Conservation (phyloP, 2,113 vertebrate species). For the Heliornis fulica region DNA sequence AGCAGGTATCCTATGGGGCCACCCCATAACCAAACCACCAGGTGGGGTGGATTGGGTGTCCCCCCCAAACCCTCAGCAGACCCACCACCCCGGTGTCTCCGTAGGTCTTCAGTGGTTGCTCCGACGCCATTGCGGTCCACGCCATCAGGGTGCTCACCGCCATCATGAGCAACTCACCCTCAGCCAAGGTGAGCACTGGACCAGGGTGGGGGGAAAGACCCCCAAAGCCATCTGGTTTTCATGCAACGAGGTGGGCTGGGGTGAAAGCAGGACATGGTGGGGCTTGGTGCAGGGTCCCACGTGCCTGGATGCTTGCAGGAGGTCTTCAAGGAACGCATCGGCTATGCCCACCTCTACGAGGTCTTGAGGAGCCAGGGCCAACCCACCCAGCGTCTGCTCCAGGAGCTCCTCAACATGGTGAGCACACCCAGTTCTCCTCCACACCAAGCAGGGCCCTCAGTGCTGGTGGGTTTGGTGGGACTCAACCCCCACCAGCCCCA, state of each 20-base stretch:
- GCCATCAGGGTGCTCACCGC: slow-evolving; percentile 90
- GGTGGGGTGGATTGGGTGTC: rapidly evolving
- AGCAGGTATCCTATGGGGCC: background rate
- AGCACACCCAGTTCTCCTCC: background rate
- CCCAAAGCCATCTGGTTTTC: rapidly evolving
- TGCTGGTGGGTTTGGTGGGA: background rate
- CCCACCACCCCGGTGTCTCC: background rate
- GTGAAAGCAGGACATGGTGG: background rate
- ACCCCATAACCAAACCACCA: background rate
- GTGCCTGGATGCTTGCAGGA: slow-evolving; percentile 73
- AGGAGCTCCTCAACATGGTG: slow-evolving; percentile 98
- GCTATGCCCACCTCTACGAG: slow-evolving; percentile 91
- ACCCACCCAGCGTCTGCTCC: slow-evolving; percentile 88
- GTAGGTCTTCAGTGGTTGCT: slow-evolving; percentile 78
- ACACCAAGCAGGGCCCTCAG: rapidly evolving
- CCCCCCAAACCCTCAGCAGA: background rate
- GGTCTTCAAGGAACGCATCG: slow-evolving; percentile 96
- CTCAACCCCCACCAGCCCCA: rapidly evolving
- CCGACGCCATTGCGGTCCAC: slow-evolving; percentile 89
- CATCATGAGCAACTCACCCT: slow-evolving; percentile 92
- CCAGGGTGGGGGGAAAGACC: background rate
- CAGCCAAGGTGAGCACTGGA: slow-evolving; percentile 86
- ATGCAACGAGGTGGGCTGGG: background rate
- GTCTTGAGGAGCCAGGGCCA: slow-evolving; percentile 91
- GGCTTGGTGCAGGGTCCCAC: background rate